These are phyloP conservation scores for Rhinophrynus dorsalis DNA, from an alignment of 2,797 vertebrate species.

Conservation along the genomic window DNA sequence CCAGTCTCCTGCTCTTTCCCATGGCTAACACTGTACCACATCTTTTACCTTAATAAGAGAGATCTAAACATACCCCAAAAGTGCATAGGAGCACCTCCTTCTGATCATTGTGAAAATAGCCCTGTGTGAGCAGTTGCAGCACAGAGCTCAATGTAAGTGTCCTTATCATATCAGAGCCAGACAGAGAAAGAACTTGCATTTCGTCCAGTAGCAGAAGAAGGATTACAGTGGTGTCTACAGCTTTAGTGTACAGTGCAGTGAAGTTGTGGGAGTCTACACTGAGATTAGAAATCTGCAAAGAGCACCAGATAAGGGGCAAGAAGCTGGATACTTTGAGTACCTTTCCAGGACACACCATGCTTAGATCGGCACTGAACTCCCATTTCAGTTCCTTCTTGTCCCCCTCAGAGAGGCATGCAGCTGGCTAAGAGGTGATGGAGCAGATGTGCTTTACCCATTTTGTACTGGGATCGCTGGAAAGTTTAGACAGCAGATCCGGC, in stretches of 20 bases:
- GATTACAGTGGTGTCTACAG: conserved; percentile 17
- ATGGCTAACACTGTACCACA: too few relatives aligned
- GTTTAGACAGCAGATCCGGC: not conserved
- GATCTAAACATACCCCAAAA: conserved; percentile 25
- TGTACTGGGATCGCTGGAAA: conserved; percentile 9
- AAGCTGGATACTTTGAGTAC: conserved; percentile 13
- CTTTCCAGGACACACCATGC: conserved; percentile 21
- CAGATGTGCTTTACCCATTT: conserved; percentile 8
- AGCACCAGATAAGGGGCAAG: conserved; percentile 18
- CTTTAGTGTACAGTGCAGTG: not conserved
- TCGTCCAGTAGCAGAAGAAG: conserved; percentile 33
- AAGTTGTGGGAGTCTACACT: not conserved
- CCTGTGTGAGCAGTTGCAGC: not conserved
- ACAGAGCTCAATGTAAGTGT: not conserved
- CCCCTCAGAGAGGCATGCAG: not conserved
- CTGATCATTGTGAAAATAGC: not conserved
- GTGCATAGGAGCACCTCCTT: conserved; percentile 24
- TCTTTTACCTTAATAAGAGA: too few relatives aligned
- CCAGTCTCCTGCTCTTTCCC: too few relatives aligned
- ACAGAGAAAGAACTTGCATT: conserved; percentile 14
- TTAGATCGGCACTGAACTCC: conserved; percentile 22
- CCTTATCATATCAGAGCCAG: not conserved
- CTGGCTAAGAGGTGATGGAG: not conserved
- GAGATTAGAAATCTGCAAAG: conserved; percentile 13
- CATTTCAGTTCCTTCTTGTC: conserved; percentile 17